Base-by-base conservation (phyloP, 2,888 invertebrate genomes). In the Caenorhabditis uteleia region DNA sequence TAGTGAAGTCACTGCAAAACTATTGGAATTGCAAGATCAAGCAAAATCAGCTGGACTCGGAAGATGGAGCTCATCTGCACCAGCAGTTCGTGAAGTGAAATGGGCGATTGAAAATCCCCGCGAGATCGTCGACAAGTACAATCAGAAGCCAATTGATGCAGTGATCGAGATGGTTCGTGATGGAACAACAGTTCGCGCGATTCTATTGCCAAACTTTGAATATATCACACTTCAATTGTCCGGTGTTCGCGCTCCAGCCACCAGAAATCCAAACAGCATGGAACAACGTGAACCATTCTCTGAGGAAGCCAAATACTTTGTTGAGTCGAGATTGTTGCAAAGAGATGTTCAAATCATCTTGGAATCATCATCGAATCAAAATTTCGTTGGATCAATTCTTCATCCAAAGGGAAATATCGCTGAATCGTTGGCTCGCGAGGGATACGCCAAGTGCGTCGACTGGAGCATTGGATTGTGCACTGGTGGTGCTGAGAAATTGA, bases 81-180 rank as follows among this genome's bases (percentile, higher is more conserved):
- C 54, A 29, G 46, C 53, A 1, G 50, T 67, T 38, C 50, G 73
- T 6, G 66, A 70, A 34, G 60, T 74, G 10, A 91, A 90, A 83
- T 94, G 94, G 92, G 88, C 88, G 2, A 88, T 93, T 39, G 95
- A 95, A 14, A 92, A 92, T 83, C 88, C 89, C n/a, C 87, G 89
- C 48, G 88, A 88, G 47, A 89, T 90, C 86, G 91, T 95, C 3
- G 93, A 94, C 79, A 90, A 91, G 80, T 89, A 89, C 70, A 90
- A 90, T 66, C 90, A 90, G 33, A 91, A 93, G 83, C 93, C 92
- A 0, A 87, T 95, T 5, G 91, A 86, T 75, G 86, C 95, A 42
- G 89, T 98, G 56, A 91, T 98, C 77, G 98, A 99, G 84, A 93
- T 95, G 87, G 95, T 98, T 21, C 89, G 95, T 55, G 97, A 98